Percentiles rank a stretch among this genome's conserved stretches.
Conservation (phyloP, 2,888 invertebrate genomes). For the Salticus scenicus region DNA sequence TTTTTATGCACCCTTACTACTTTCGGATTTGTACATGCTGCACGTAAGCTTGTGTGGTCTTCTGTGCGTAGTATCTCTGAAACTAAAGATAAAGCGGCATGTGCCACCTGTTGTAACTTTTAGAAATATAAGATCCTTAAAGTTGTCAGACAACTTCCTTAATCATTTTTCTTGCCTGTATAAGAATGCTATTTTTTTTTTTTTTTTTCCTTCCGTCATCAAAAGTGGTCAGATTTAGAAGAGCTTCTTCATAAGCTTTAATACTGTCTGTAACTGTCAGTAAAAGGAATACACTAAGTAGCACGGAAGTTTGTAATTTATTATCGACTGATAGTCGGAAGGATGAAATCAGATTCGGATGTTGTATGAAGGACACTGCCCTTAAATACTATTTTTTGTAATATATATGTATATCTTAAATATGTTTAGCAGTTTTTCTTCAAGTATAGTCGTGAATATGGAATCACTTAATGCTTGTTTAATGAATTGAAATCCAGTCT, state of each 20-base stretch:
- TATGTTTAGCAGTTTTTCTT: too few relatives aligned
- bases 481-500: too few relatives aligned
- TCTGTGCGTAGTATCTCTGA: conserved; percentile 11
- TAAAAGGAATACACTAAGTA: not conserved
- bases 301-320: not conserved
- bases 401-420: too few relatives aligned
- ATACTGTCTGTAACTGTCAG: conserved; percentile 13
- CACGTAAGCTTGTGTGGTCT: conserved; percentile 30
- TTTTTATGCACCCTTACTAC: not conserved
- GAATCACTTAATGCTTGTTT: too few relatives aligned
- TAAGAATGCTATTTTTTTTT: too few relatives aligned
- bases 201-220: conserved; percentile 9
- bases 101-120: conserved; percentile 44
- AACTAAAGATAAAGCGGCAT: conserved; percentile 34
- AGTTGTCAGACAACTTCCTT: conserved; percentile 46
- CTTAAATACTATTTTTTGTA: too few relatives aligned
- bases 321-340: not conserved
- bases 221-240: conserved; percentile 12
- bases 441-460: too few relatives aligned
- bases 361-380: too few relatives aligned
- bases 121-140: conserved; percentile 35
- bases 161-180: conserved; percentile 33
- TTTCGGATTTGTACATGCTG: not conserved
- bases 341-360: too few relatives aligned
- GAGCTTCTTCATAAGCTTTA: conserved; percentile 11